Evolutionary conservation across 64 coral and sea anemone genomes (phyloP), one percentile per base, ranked within the genome.

Genomic region (Montipora sp.): DNA sequence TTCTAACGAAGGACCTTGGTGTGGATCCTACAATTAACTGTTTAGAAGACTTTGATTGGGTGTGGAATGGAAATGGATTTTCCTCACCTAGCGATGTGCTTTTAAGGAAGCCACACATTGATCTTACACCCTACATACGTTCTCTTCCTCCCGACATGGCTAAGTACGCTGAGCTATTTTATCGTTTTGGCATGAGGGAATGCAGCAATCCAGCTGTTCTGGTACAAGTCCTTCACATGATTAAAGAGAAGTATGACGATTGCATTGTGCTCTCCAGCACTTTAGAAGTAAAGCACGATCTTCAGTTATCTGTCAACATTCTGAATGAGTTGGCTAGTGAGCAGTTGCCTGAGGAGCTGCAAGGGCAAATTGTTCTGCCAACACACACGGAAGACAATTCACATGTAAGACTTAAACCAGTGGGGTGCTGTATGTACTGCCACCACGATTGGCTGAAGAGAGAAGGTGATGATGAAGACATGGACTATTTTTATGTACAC

Each of bases 1-100:
- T 36, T 2, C 36, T 36, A 36, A 36, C 36, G 36, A 36, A 36
- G 36, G 36, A 36, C 36, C 0, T 36, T 36, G 36, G 36, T 36
- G 36, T 36, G 36, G 19, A 22, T 18, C 15, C 46, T 15, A 1
- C 27, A 7, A 9, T 23, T 49, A 50, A 11, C 16, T 57, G 51
- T 24, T 8, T 43, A 43, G 61, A 67, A 7, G 47, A 91, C 11
- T 47, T 24, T 0, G 19, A 73, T 5, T 99, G 98, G 98, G 57
- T 99, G 60, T 99, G 98, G 98, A 95, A 92, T 89, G 98, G 98
- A 86, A 80, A 92, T 19, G 98, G 98, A 0, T 99, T 99, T 48
- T 96, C 89, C 7, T 94, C 79, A 24, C 78, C 94, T 22, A 9
- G 47, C 44, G 77, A 78, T 48, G 44, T 94, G 15, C 51, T 97